Conservation (phyloP, 2,888 invertebrate species). For the Zaprionus lineosus region DNA sequence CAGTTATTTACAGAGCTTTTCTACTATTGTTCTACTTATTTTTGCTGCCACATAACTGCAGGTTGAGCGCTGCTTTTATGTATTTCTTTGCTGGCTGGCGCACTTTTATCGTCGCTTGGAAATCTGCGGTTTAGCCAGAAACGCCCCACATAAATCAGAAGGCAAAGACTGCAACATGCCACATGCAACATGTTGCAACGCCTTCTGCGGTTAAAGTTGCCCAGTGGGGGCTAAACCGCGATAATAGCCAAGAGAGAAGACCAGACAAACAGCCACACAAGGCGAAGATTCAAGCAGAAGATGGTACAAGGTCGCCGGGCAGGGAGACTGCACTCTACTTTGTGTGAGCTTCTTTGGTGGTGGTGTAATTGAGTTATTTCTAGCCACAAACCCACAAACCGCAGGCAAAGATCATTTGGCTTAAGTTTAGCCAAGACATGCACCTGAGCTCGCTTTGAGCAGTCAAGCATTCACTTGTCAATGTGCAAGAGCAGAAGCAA, state of each 20-base stretch:
- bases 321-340: neutral
- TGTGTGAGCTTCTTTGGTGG: slow-evolving; percentile 10
- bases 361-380: slow-evolving; percentile 67
- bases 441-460: neutral
- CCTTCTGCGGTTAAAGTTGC: slow-evolving; percentile 25
- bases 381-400: neutral
- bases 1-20: slow-evolving; percentile 10
- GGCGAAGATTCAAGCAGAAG: slow-evolving; percentile 1
- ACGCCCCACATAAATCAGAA: slow-evolving; percentile 44
- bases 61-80: neutral
- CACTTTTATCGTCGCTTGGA: neutral
- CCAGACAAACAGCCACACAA: slow-evolving; percentile 35
- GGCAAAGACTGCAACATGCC: slow-evolving; percentile 27
- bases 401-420: slow-evolving; percentile 19
- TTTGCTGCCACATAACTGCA: slow-evolving; percentile 19
- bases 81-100: neutral
- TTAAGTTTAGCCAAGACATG: slow-evolving; percentile 3
- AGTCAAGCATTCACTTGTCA: neutral
- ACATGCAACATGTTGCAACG: slow-evolving; percentile 51
- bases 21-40: neutral
- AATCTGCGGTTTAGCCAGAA: neutral
- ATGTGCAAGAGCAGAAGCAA: neutral
- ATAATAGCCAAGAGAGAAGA: slow-evolving; percentile 43
- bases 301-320: neutral
- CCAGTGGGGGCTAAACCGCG: slow-evolving; percentile 38